Base-by-base conservation (phyloP, 2,888 invertebrate genomes). In the Pyrrhosoma nymphula region DNA sequence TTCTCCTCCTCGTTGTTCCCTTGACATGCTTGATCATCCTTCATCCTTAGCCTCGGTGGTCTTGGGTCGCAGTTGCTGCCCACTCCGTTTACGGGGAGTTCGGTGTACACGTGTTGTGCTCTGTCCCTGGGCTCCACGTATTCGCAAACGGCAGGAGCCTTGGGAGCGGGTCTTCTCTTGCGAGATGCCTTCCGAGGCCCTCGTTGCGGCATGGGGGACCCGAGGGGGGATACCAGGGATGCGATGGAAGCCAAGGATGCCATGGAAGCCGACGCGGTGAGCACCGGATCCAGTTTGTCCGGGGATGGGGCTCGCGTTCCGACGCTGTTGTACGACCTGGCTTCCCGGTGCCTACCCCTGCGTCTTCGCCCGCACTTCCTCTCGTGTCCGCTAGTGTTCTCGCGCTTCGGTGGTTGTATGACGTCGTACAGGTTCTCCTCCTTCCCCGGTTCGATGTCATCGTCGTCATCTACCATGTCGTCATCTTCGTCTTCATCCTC, bases 281-380 rank as follows among this genome's bases (percentile, higher is more conserved):
- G 97, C 18, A 97, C 96, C 0, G 98, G 97, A 89, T 97, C 96
- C 10, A 98, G 96, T 96, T 97, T 97, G 96, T 98, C 98, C 82
- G 98, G 96, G 0, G 98, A 98, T 0, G 98, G 98, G 0, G 97
- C 97, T 95, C 97, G 97, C 0, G 98, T 98, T 1, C 98, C 98
- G 0, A 98, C 97, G 56, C 95, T 93, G 69, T 93, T 93, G 75
- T 93, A 93, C 10, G 93, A 69, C 47, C 39, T 47, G 10, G 63
- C 39, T 23, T 93, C 93, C 47, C 93, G 93, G 26, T n/a, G 47
- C 20, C 93, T 93, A 55, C 89, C 89, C 26, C 56, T 47, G 39
- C 69, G 63, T 18, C 55, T 93, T 8, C 47, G 39, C 1, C 93
- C 69, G 23, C 60, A 39, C 63, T 93, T 93, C 39, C 47, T 39